Conservation (phyloP, 2,888 invertebrate genomes). For the Melinopterus prodromus region DNA sequence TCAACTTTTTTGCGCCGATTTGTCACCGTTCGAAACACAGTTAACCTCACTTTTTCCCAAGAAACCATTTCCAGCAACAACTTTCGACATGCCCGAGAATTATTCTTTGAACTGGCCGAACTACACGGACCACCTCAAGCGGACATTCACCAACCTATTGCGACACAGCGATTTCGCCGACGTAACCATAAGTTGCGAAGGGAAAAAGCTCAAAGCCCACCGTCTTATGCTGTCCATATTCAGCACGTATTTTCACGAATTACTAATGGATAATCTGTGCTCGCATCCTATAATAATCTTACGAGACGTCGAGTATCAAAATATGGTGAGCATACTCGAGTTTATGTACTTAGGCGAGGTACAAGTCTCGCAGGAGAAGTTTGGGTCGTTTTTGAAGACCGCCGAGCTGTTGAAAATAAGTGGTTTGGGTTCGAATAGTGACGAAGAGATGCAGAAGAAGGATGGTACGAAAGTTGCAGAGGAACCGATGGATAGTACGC, state of each 20-base stretch:
- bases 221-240: slow-evolving; percentile 87
- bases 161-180: slow-evolving; percentile 78
- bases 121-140: slow-evolving; percentile 81
- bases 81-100: slow-evolving; percentile 59
- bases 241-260: slow-evolving; percentile 74
- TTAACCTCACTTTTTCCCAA: background rate
- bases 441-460: background rate
- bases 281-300: slow-evolving; percentile 74
- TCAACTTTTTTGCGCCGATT: too few species aligned
- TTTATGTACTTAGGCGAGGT: slow-evolving; percentile 78
- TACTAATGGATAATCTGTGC: slow-evolving; percentile 70
- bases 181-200: slow-evolving; percentile 87
- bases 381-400: slow-evolving; percentile 70
- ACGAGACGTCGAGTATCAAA: slow-evolving; percentile 71
- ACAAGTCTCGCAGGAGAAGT: slow-evolving; percentile 70
- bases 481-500: background rate
- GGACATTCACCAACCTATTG: slow-evolving; percentile 79
- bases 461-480: background rate
- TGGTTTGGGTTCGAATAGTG: slow-evolving; percentile 62
- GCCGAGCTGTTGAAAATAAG: slow-evolving; percentile 72
- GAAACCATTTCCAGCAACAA: background rate
- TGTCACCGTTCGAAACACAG: too few species aligned
- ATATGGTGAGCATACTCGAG: slow-evolving; percentile 70
- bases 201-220: slow-evolving; percentile 83
- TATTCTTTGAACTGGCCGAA: slow-evolving; percentile 90